Conservation (phyloP, 2,888 invertebrate genomes). For the Caradrina kadenii region DNA sequence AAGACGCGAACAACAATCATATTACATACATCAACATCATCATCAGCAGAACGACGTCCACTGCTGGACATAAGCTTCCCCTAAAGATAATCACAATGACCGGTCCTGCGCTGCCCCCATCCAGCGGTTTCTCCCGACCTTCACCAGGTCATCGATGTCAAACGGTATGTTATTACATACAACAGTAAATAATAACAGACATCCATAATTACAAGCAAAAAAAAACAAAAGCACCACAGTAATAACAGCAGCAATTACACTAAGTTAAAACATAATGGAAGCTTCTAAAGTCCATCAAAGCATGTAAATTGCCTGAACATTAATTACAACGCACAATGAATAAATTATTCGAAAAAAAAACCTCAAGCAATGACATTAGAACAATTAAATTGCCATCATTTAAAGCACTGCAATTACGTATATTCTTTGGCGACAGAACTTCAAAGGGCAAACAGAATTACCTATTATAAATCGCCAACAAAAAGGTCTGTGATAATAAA, state of each 20-base stretch:
- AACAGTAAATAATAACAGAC: constrained; percentile 18
- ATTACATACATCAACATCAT: background rate
- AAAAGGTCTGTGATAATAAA: constrained; percentile 59
- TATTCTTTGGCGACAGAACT: constrained; percentile 49
- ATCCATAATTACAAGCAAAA: constrained; percentile 14
- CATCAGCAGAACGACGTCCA: too few species aligned
- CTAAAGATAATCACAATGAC: too few species aligned
- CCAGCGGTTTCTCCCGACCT: too few species aligned
- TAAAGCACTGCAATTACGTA: constrained; percentile 52
- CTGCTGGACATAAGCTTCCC: too few species aligned
- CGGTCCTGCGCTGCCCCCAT: too few species aligned
- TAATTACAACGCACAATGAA: constrained; percentile 49
- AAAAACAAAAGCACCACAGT: constrained; percentile 1
- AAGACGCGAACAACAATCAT: background rate
- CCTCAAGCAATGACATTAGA: constrained; percentile 36
- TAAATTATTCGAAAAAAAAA: constrained; percentile 40
- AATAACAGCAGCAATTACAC: constrained; percentile 23
- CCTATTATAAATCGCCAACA: constrained; percentile 43
- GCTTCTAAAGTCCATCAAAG: constrained; percentile 32
- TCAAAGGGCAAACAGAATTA: constrained; percentile 54
- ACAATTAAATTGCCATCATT: constrained; percentile 54
- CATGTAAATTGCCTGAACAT: constrained; percentile 43
- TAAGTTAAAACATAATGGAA: constrained; percentile 34
- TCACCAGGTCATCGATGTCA: too few species aligned
- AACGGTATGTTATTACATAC: background rate